Percentiles rank a stretch among this genome's conserved stretches.
Evolutionary conservation across 2,113 vertebrate genomes (phyloP).

Genomic region (Tautogolabrus adspersus): DNA sequence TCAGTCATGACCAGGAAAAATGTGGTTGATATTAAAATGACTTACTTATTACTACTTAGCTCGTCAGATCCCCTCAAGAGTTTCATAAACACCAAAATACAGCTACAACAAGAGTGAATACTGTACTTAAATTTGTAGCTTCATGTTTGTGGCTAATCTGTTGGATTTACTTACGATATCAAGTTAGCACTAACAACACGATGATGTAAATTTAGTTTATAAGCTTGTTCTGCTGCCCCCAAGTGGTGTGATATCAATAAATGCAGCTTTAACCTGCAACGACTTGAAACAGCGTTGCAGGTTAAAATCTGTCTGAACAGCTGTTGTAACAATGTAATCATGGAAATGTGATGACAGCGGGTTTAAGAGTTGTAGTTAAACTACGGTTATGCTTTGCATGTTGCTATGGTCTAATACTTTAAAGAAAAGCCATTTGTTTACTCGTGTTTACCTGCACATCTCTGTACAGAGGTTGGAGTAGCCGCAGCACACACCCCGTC

Average conservation of each 20-base stretch:
- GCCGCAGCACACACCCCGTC: constrained; percentile 85
- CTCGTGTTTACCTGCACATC: constrained; percentile 84
- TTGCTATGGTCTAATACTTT: not conserved
- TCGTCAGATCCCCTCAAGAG: no score
- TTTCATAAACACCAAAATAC: not conserved
- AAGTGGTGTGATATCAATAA: not conserved
- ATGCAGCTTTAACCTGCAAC: not conserved
- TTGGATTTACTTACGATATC: not conserved
- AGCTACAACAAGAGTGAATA: not conserved
- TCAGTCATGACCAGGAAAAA: no score
- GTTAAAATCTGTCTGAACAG: not conserved
- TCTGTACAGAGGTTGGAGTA: constrained; percentile 82
- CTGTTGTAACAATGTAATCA: not conserved
- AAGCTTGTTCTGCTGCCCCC: not conserved
- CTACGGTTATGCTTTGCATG: no score
- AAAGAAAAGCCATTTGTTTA: no score
- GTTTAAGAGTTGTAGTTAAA: no score
- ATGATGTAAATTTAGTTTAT: not conserved
- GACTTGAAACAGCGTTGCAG: no score
- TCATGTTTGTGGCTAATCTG: not conserved
- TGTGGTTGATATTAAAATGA: no score
- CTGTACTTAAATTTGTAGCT: no score
- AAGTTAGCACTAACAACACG: not conserved
- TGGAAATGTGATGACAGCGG: no score
- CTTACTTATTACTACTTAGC: no score